phyloP scores from a whole-genome alignment of 2,888 invertebrate species.

The Shargacucullia verbasci region DNA sequence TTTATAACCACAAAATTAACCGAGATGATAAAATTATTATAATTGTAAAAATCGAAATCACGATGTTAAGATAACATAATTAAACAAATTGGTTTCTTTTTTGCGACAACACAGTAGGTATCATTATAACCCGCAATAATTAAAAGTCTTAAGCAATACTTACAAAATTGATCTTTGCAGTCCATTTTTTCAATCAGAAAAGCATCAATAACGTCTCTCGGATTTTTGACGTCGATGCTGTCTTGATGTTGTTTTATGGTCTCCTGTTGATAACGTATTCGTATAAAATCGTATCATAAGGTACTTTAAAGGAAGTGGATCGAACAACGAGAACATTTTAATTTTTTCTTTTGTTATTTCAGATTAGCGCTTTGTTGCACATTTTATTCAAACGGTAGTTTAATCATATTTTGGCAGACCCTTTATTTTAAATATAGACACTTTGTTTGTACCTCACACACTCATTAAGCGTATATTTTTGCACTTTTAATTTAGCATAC shows the following conservation, averaged over 20 bases:
- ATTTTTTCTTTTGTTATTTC: not conserved
- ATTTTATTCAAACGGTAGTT: not conserved
- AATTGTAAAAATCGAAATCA: too few relatives aligned
- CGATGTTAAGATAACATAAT: too few relatives aligned
- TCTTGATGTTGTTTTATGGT: slow-evolving; percentile 86
- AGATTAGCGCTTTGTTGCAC: not conserved
- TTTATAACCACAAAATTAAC: too few relatives aligned
- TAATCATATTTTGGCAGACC: too few relatives aligned
- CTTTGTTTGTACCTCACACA: too few relatives aligned
- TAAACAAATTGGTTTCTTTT: too few relatives aligned
- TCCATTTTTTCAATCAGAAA: slow-evolving; percentile 90
- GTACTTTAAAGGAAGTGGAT: not conserved
- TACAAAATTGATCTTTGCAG: slow-evolving; percentile 69
- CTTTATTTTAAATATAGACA: too few relatives aligned
- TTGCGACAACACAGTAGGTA: too few relatives aligned
- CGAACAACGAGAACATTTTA: not conserved
- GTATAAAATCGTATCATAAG: slow-evolving; percentile 14
- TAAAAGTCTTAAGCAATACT: slow-evolving; percentile 22
- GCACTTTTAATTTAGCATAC: too few relatives aligned
- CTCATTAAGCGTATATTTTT: too few relatives aligned
- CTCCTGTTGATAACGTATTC: slow-evolving; percentile 71
- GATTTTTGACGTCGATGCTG: slow-evolving; percentile 78
- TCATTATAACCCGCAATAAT: not conserved
- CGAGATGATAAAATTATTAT: too few relatives aligned
- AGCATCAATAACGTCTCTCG: slow-evolving; percentile 91